Evolutionary conservation across 1,140 invertebrate genomes (phyloP).

Genomic region (Drosophila asahinai): DNA sequence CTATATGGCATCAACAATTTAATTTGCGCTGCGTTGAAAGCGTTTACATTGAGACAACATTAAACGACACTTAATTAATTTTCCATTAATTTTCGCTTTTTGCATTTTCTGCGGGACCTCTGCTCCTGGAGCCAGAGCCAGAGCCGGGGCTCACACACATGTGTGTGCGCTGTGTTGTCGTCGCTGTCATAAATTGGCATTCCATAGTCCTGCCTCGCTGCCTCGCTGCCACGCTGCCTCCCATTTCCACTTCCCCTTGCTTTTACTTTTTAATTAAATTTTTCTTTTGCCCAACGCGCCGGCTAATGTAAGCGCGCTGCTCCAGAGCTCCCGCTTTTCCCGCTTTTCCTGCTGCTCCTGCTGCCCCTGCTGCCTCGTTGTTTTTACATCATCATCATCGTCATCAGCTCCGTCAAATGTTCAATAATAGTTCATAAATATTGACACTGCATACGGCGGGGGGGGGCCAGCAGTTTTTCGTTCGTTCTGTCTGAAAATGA

Average conservation of each 20-base stretch:
- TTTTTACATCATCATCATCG: constrained; percentile 14
- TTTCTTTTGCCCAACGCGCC: constrained; percentile 25
- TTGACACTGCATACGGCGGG: constrained; percentile 21
- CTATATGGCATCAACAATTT: constrained; percentile 65
- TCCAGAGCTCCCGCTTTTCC: background rate
- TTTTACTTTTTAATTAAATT: constrained; percentile 62
- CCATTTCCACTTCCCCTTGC: constrained; percentile 11
- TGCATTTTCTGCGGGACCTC: constrained; percentile 25
- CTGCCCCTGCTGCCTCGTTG: background rate
- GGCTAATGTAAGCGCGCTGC: constrained; percentile 35
- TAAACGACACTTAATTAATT: constrained; percentile 82
- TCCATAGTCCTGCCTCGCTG: constrained; percentile 23
- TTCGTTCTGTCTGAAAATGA: constrained; percentile 28
- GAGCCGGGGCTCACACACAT: background rate
- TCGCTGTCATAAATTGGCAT: constrained; percentile 59
- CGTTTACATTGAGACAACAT: constrained; percentile 82
- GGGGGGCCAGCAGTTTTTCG: background rate
- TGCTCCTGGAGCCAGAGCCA: background rate
- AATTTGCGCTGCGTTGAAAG: constrained; percentile 79
- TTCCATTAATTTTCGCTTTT: constrained; percentile 77
- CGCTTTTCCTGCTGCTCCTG: background rate
- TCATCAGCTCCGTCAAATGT: constrained; percentile 37
- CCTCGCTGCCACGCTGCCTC: too few species aligned
- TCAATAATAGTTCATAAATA: constrained; percentile 49
- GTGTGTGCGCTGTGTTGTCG: constrained; percentile 7